Base-by-base conservation (phyloP, 2,113 vertebrate species). In the Leiothrix lutea region DNA sequence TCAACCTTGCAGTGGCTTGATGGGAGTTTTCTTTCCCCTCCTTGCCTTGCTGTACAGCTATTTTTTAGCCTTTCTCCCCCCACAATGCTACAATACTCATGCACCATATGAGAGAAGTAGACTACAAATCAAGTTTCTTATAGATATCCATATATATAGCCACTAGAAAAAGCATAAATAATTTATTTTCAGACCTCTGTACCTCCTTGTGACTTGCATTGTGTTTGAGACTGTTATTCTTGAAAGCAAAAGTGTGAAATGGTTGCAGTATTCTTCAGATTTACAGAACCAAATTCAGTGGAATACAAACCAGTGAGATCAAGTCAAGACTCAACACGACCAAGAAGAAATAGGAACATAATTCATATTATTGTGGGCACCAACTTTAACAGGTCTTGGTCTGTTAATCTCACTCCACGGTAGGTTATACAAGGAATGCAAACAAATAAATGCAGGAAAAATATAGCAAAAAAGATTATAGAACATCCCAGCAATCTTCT, bases 391-490 rank as follows among this genome's bases (percentile, higher is more conserved):
- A 9, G 33, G 0, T 31, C 36, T 56, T 70, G 36, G 18, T 47
- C 14, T 86, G 21, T 29, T 79, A 29, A 70, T 80, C 47, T 85
- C 65, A 22, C 33, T 81, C 26, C 23, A 17, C 45, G 26, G 18
- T 26, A 18, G 12, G 10, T 13, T 56, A 19, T 33, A 33, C 6
- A 61, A 74, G 19, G 26, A 61, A 56, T 33, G 5, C 5, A 51
- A 26, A 33, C 22, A 69, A 58, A 72, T 18, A 50, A 72, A 77
- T 61, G 25, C 5, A 67, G 58, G 0, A 3, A 53, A 64, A 57
- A 42, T 20, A 28, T 1, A 33, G 10, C 2, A 16, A 38, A 71
- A 33, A 40, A 31, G 2, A 24, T 7, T 24, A 2, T 0, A 44
- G 28, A 25, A 15, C 24, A 53, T 21, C 13, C 8, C 8, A 40